A percentile compares a stretch with the other conserved stretches of the same genome.
Conservation (phyloP, 2,113 vertebrate genomes). For the Equus przewalskii region DNA sequence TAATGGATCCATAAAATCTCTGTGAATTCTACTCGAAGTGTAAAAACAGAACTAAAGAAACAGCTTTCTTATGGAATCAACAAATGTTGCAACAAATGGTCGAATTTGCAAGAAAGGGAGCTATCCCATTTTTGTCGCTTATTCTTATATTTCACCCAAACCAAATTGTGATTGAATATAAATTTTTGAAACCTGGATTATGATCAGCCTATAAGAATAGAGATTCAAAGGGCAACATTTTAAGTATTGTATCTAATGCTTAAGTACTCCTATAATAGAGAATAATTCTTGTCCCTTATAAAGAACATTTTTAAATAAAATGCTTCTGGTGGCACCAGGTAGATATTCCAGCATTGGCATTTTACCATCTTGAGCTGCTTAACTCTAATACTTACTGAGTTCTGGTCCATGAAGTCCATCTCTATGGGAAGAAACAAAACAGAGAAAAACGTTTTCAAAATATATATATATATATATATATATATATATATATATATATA, state of each 20-base stretch:
- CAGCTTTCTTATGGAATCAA: constrained; percentile 57
- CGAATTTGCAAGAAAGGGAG: constrained; percentile 53
- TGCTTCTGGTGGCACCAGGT: background rate
- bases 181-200: constrained; percentile 36
- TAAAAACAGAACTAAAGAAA: constrained; percentile 49
- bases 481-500: background rate
- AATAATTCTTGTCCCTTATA: background rate
- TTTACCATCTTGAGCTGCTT: constrained; percentile 82
- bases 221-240: background rate
- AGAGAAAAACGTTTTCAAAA: constrained; percentile 72
- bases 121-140: constrained; percentile 33
- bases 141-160: constrained; percentile 53
- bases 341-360: constrained; percentile 58
- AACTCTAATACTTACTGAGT: constrained; percentile 69
- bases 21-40: constrained; percentile 74
- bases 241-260: background rate
- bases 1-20: constrained; percentile 71
- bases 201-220: background rate
- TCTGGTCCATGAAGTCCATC: constrained; percentile 78
- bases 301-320: background rate
- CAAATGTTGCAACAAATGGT: constrained; percentile 51
- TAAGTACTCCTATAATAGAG: constrained; percentile 2
- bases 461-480: background rate
- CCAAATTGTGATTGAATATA: constrained; percentile 14
- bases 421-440: constrained; percentile 72